Base-by-base conservation (phyloP, 2,113 vertebrate species). In the Sminthopsis crassicaudata region DNA sequence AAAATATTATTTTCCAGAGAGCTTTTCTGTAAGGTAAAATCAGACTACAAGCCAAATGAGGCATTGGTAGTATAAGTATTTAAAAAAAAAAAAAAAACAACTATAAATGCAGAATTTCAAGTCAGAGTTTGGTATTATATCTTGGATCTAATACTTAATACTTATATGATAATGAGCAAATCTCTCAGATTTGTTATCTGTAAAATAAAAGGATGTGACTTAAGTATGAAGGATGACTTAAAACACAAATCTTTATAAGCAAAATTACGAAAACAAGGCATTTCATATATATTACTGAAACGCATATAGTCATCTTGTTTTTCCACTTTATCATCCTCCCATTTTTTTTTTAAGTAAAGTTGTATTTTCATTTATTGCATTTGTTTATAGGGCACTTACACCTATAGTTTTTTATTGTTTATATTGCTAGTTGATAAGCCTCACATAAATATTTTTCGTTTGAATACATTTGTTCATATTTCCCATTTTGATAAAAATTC, bases 331-430 rank as follows among this genome's bases (percentile, higher is more conserved):
- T 89, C 90, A 46, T 26, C 55, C 36, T 46, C 11, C 57, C 1
- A 92, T 95, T 94, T 60, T 94, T 60, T 94, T 25, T 91, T 95
- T 95, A 89, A 91, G n/a, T 94, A 57, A 67, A n/a, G 16, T n/a
- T 8, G 42, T 14, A 88, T 91, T 91, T 91, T 96, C 16, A 46
- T 91, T 60, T 88, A 95, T 95, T 94, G 89, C 93, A 23, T 94
- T 94, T 48, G 89, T 46, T 84, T 88, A 94, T 90, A 96, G 54
- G 76, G 42, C 92, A 89, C 55, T 14, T 95, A 2, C 91, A 52
- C 92, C 42, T 94, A 3, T 22, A 76, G n/a, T 42, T 76, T 14
- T 76, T 76, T 76, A 67, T n/a, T 42, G 55, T 22, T 95, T 25
- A 54, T 95, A 51, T 36, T 91, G 94, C 92, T 53, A 91, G 26